Evolutionary conservation across 2,113 vertebrate species (phyloP).

Genomic region (Nyctibius bracteatus): DNA sequence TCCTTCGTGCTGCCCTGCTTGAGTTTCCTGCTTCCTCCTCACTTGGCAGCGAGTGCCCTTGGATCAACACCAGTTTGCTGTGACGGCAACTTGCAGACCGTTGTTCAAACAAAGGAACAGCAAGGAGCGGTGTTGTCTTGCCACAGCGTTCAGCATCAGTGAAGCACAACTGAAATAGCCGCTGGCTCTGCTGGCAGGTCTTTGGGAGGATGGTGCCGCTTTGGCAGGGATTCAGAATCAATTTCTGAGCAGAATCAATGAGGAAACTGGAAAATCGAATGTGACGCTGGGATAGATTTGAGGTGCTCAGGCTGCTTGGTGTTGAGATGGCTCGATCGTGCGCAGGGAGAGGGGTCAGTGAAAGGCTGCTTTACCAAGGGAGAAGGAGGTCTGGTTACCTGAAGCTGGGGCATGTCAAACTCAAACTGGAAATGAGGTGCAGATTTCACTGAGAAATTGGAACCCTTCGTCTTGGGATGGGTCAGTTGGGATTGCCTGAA

Average conservation of each 20-base stretch:
- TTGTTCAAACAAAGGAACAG: conserved; percentile 2
- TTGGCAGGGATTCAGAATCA: neutral
- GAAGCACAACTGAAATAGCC: neutral
- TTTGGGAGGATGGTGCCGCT: neutral
- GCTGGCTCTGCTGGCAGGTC: neutral
- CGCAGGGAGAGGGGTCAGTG: neutral
- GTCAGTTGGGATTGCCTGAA: neutral
- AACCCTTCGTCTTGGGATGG: neutral
- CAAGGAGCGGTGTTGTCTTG: neutral
- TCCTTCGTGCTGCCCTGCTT: neutral
- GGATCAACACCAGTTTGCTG: conserved; percentile 26
- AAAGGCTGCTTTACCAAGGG: neutral
- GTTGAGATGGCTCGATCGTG: rapidly evolving
- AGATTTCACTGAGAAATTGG: neutral
- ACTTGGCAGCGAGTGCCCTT: conserved; percentile 1
- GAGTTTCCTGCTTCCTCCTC: conserved; percentile 38
- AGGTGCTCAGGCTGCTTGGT: neutral
- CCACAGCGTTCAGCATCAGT: neutral
- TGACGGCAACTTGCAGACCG: neutral
- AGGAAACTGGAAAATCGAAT: neutral
- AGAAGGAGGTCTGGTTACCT: neutral
- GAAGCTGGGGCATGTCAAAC: neutral
- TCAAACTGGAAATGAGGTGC: neutral
- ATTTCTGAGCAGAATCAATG: neutral
- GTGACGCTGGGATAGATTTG: neutral